Conservation (phyloP, 2,113 vertebrate species). For the Apodemus speciosus region DNA sequence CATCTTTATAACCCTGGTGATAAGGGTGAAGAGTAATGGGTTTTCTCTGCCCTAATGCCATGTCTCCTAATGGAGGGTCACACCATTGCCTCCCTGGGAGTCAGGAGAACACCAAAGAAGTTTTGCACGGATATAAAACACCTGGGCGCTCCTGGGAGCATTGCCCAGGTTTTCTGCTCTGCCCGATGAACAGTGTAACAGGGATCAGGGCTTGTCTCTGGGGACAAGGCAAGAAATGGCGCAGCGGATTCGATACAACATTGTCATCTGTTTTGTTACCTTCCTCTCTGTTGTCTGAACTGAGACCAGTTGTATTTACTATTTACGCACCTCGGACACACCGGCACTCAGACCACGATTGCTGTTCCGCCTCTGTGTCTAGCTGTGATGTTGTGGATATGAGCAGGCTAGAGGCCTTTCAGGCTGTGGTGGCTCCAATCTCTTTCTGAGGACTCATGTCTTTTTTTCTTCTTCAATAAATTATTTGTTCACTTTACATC, state of each 20-base stretch:
- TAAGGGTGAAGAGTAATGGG: slow-evolving; percentile 62
- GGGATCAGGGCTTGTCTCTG: neutral
- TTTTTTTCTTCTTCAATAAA: too few species aligned
- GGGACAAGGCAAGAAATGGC: neutral
- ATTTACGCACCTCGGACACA: neutral
- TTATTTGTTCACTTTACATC: too few species aligned
- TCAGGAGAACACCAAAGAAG: neutral
- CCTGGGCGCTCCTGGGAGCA: neutral
- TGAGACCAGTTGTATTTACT: neutral
- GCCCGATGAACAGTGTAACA: neutral
- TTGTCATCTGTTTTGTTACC: neutral
- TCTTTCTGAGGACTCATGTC: neutral
- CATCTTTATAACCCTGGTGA: slow-evolving; percentile 64
- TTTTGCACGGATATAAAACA: neutral
- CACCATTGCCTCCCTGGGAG: slow-evolving; percentile 31
- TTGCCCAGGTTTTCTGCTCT: neutral
- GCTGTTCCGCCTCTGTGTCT: neutral
- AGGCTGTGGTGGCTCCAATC: neutral
- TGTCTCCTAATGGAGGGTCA: slow-evolving; percentile 53
- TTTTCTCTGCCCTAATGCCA: slow-evolving; percentile 54
- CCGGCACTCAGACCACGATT: neutral
- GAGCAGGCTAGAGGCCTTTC: neutral
- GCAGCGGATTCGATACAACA: neutral
- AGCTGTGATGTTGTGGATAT: neutral
- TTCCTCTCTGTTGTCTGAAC: neutral